Evolutionary conservation across 2,113 vertebrate genomes (phyloP).

Genomic region (Perca fluviatilis): DNA sequence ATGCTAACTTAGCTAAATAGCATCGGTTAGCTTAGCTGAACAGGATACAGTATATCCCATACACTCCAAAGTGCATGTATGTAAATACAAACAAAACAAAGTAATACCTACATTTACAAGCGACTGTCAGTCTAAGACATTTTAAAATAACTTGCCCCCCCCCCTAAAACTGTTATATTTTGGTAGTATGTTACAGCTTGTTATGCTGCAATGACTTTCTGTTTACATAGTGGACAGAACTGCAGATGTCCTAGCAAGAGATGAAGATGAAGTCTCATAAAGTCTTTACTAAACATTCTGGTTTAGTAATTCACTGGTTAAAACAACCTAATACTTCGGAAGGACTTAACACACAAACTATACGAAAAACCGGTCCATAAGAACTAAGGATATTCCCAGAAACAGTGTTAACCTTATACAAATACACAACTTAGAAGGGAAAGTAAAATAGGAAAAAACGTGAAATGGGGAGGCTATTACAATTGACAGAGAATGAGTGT

Average conservation of each 20-base stretch:
- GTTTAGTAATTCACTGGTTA: not conserved
- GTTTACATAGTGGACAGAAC: not conserved
- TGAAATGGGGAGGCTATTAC: not conserved
- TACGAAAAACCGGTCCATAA: not conserved
- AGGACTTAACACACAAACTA: not conserved
- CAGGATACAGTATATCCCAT: not conserved
- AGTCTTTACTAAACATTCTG: not conserved
- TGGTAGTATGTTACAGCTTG: not conserved
- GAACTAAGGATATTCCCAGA: not conserved
- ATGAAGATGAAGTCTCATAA: not conserved
- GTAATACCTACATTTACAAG: not conserved
- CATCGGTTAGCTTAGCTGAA: not conserved
- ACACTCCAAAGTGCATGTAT: not conserved
- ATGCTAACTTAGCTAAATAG: not conserved
- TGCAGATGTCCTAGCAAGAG: not conserved
- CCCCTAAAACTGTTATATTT: not conserved
- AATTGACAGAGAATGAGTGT: not conserved
- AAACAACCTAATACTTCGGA: too few relatives aligned
- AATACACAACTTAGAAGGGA: not conserved
- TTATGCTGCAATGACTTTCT: not conserved
- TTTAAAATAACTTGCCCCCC: too few relatives aligned
- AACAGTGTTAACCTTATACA: too few relatives aligned
- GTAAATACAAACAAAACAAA: not conserved
- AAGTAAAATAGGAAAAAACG: not conserved
- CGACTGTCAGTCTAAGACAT: too few relatives aligned